phyloP scores from a whole-genome alignment of 2,113 vertebrate genomes.

The Tricholaema leucomelas region DNA sequence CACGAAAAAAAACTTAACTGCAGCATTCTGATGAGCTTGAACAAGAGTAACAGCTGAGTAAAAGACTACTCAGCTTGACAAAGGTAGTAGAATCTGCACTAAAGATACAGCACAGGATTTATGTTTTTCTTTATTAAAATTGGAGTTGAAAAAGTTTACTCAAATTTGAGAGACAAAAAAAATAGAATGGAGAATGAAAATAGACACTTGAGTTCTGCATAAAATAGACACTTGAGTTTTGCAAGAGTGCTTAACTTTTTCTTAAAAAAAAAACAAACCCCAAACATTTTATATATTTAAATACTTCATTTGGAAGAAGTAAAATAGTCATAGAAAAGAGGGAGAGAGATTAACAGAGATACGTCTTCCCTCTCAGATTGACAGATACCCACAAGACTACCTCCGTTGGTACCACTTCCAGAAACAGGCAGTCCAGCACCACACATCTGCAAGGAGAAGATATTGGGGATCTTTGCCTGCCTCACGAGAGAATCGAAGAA shows the following conservation, averaged over 20 bases:
- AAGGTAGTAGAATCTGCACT: background rate
- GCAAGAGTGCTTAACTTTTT: background rate
- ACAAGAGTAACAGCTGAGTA: background rate
- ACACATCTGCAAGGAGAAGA: slow-evolving; percentile 99
- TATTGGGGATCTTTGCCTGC: slow-evolving; percentile 85
- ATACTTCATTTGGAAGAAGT: background rate
- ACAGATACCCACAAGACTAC: slow-evolving; percentile 93
- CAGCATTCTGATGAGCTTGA: background rate
- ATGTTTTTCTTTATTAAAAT: background rate
- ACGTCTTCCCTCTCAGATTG: slow-evolving; percentile 58
- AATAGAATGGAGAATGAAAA: background rate
- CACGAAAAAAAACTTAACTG: background rate
- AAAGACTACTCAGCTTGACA: background rate
- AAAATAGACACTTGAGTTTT: background rate
- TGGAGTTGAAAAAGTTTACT: background rate
- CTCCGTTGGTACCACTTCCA: slow-evolving; percentile 79
- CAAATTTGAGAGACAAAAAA: background rate
- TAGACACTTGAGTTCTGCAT: background rate
- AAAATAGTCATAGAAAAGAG: background rate
- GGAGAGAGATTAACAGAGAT: slow-evolving; percentile 23
- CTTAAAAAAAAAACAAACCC: background rate
- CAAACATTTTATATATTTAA: background rate
- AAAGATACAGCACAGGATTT: background rate
- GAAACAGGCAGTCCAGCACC: slow-evolving; percentile 84
- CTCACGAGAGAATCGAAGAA: slow-evolving; percentile 94